Evolutionary conservation across 2,113 vertebrate species (phyloP).

Genomic region (Pyrgilauda ruficollis): DNA sequence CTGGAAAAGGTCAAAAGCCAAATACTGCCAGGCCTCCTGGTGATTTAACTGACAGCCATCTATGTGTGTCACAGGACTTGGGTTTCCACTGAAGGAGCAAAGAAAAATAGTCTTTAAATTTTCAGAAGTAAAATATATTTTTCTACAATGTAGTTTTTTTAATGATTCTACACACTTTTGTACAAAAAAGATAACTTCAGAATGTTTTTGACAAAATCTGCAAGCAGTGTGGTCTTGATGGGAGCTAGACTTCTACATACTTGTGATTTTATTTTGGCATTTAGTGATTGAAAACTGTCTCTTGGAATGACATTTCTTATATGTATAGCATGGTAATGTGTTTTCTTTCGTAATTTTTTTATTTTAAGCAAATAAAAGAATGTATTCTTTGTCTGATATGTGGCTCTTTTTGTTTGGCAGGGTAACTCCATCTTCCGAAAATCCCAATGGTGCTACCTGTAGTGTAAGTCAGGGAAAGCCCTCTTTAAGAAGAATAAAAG

Average conservation of each 20-base stretch:
- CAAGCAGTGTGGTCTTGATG: not conserved
- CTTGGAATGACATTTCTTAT: not conserved
- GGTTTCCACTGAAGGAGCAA: not conserved
- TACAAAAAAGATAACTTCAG: not conserved
- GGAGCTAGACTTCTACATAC: not conserved
- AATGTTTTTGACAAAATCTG: not conserved
- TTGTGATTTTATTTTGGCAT: not conserved
- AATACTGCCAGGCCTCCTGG: not conserved
- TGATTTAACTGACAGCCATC: not conserved
- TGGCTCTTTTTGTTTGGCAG: slow-evolving; percentile 65
- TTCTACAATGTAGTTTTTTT: not conserved
- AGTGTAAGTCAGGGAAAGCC: slow-evolving; percentile 91
- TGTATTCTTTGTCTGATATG: not conserved
- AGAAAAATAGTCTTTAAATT: not conserved
- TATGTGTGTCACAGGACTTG: not conserved
- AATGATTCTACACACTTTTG: not conserved
- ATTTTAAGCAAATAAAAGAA: not conserved
- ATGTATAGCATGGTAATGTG: not conserved
- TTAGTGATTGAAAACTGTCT: not conserved
- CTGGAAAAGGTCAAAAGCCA: not conserved
- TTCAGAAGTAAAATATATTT: not conserved
- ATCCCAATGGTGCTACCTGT: slow-evolving; percentile 86
- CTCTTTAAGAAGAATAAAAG: slow-evolving; percentile 94
- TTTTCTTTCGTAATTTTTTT: not conserved
- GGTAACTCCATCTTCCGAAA: slow-evolving; percentile 90